These are phyloP conservation scores for Syngnathus acus DNA, from an alignment of 2,797 vertebrate genomes.

Conservation along the genomic window DNA sequence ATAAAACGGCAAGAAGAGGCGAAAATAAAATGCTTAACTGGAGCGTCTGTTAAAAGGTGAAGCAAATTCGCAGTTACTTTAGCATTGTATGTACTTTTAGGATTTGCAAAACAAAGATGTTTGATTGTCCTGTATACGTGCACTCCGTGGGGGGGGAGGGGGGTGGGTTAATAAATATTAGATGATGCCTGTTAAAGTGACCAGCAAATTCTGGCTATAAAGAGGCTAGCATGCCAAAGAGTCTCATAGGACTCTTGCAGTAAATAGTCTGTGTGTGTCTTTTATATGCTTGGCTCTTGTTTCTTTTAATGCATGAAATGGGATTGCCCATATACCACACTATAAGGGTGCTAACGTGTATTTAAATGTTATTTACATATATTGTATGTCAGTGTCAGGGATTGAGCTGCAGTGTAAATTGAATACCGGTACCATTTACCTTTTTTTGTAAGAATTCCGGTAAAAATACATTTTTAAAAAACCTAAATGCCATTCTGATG, in stretches of 20 bases:
- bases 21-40: too few relatives aligned
- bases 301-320: constrained; percentile 11
- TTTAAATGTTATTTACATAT: not conserved
- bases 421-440: too few relatives aligned
- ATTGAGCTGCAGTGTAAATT: too few relatives aligned
- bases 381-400: too few relatives aligned
- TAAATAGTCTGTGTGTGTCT: constrained; percentile 19
- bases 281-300: not conserved
- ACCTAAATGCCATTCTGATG: not conserved
- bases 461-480: too few relatives aligned
- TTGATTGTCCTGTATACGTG: too few relatives aligned
- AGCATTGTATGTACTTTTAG: too few relatives aligned
- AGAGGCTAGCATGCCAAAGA: constrained; percentile 47
- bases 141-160: not conserved
- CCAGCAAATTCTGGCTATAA: constrained; percentile 53
- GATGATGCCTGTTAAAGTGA: constrained; percentile 63
- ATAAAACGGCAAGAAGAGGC: too few relatives aligned
- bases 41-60: not conserved
- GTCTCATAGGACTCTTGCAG: constrained; percentile 50
- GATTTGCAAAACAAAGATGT: too few relatives aligned
- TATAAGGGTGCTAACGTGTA: not conserved
- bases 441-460: not conserved
- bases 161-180: constrained; percentile 59
- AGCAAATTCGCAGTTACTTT: not conserved
- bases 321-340: constrained; percentile 29